A percentile compares a stretch with the other conserved stretches of the same genome.
phyloP scores from a whole-genome alignment of 2,888 invertebrate species.

The Hypena proboscidalis region DNA sequence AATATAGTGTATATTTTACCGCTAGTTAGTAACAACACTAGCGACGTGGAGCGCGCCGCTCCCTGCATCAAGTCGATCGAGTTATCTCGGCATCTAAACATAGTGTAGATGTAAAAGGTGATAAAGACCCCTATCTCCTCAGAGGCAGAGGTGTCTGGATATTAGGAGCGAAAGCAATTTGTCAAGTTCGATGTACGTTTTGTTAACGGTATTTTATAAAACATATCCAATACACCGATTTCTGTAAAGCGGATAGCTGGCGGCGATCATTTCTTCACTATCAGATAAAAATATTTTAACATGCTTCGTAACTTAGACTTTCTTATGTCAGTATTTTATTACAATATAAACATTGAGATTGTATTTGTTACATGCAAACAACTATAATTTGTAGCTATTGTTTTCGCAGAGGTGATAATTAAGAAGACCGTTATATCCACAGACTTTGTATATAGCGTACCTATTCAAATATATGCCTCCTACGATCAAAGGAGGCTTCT shows the following conservation, averaged over 20 bases:
- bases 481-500: no score
- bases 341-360: constrained; percentile 3
- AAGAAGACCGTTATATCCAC: neutral
- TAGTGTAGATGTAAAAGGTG: constrained; percentile 70
- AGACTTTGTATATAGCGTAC: neutral
- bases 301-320: constrained; percentile 18
- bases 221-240: constrained; percentile 50
- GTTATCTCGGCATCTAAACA: constrained; percentile 78
- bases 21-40: constrained; percentile 57
- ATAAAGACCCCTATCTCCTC: constrained; percentile 70
- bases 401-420: constrained; percentile 9
- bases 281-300: constrained; percentile 30
- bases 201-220: constrained; percentile 69
- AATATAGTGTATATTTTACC: constrained; percentile 44
- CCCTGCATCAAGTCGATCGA: constrained; percentile 71
- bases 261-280: constrained; percentile 47
- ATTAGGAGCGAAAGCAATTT: constrained; percentile 83
- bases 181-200: constrained; percentile 78
- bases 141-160: constrained; percentile 76
- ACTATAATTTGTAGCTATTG: constrained; percentile 8
- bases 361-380: constrained; percentile 3
- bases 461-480: no score
- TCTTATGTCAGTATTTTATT: constrained; percentile 17
- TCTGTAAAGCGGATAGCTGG: constrained; percentile 49
- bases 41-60: constrained; percentile 33